These are phyloP conservation scores for Cheirogaleus major DNA, from an alignment of 2,797 vertebrate genomes.

Conservation along the genomic window DNA sequence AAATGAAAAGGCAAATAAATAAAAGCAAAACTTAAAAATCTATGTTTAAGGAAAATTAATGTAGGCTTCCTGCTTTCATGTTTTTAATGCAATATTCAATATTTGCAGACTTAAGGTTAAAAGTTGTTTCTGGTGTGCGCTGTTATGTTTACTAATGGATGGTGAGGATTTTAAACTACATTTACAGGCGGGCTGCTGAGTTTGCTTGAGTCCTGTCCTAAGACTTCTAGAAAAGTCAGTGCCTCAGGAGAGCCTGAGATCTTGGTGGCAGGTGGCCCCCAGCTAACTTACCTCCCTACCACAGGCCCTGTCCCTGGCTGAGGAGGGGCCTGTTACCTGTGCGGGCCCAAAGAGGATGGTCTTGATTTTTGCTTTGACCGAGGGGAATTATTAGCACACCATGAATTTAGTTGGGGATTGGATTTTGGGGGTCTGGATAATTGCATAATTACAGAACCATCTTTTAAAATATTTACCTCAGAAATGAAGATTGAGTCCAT, in stretches of 20 bases:
- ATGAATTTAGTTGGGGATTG: background rate
- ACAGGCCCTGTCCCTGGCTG: background rate
- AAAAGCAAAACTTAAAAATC: constrained; percentile 49
- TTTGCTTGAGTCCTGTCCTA: background rate
- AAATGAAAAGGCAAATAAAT: constrained; percentile 72
- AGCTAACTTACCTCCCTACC: background rate
- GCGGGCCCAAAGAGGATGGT: background rate
- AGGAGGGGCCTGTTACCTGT: background rate
- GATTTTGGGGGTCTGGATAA: background rate
- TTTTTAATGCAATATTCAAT: constrained; percentile 31
- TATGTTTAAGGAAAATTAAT: constrained; percentile 35
- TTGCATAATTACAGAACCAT: background rate
- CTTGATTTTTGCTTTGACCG: background rate
- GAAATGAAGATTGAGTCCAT: background rate
- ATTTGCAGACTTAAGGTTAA: background rate
- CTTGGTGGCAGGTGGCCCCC: background rate
- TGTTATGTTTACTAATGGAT: background rate
- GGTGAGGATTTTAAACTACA: background rate
- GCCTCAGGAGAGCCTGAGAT: background rate
- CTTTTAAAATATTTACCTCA: constrained; percentile 39
- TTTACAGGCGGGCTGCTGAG: background rate
- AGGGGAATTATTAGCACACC: background rate
- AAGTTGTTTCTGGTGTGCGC: background rate
- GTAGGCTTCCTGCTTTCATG: background rate
- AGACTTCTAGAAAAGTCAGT: background rate